Evolutionary conservation across 2,797 vertebrate genomes (phyloP).

Genomic region (Melanotaenia trifasciata): DNA sequence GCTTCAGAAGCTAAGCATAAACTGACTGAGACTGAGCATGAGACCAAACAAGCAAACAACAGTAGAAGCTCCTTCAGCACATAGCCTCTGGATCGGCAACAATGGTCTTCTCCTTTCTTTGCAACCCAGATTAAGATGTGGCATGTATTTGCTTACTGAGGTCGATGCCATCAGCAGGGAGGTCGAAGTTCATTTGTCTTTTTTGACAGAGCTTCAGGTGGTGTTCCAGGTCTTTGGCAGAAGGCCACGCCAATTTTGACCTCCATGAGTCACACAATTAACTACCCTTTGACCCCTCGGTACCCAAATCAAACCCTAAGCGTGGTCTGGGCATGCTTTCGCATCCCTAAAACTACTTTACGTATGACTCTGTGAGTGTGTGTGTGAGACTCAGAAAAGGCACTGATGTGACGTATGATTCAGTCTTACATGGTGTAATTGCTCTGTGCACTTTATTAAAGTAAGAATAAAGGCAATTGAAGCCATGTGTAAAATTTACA

Average conservation of each 20-base stretch:
- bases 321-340: slow-evolving; percentile 68
- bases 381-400: slow-evolving; percentile 15
- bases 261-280: slow-evolving; percentile 78
- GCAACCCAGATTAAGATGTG: slow-evolving; percentile 67
- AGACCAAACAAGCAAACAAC: slow-evolving; percentile 42
- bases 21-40: slow-evolving; percentile 16
- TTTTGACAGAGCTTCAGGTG: slow-evolving; percentile 74
- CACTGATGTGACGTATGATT: slow-evolving; percentile 27
- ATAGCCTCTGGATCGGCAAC: slow-evolving; percentile 27
- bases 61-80: slow-evolving; percentile 13
- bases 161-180: slow-evolving; percentile 70
- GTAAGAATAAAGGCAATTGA: slow-evolving; percentile 33
- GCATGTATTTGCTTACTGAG: slow-evolving; percentile 49
- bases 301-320: slow-evolving; percentile 66
- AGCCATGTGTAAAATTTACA: slow-evolving; percentile 9
- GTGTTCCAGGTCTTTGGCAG: slow-evolving; percentile 57
- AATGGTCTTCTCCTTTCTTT: slow-evolving; percentile 28
- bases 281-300: slow-evolving; percentile 79
- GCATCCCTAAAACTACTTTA: slow-evolving; percentile 73
- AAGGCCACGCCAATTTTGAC: slow-evolving; percentile 70
- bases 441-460: slow-evolving; percentile 28
- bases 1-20: slow-evolving; percentile 1
- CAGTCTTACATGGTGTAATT: slow-evolving; percentile 34
- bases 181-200: slow-evolving; percentile 80
- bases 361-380: slow-evolving; percentile 17